phyloP scores from a whole-genome alignment of 2,888 invertebrate species.

The Mythimna loreyi region DNA sequence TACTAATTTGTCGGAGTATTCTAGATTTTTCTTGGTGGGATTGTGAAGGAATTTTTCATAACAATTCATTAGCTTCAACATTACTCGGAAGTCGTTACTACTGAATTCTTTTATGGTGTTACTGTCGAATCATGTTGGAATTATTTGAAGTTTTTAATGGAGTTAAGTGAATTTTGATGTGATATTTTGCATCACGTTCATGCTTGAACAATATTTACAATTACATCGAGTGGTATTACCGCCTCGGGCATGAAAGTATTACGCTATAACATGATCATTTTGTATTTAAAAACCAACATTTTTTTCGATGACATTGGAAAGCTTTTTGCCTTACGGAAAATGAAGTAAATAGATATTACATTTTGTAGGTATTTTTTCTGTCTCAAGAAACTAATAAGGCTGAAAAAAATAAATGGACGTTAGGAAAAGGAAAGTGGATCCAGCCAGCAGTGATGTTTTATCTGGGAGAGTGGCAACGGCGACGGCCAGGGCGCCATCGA shows the following conservation, averaged over 20 bases:
- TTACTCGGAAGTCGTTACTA: slow-evolving; percentile 25
- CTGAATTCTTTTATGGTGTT: slow-evolving; percentile 36
- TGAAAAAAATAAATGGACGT: slow-evolving; percentile 57
- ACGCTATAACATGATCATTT: slow-evolving; percentile 15
- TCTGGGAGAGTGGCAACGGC: slow-evolving; percentile 45
- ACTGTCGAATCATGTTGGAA: slow-evolving; percentile 12
- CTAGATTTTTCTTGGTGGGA: slow-evolving; percentile 27
- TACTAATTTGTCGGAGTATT: slow-evolving; percentile 38
- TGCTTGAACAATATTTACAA: slow-evolving; percentile 5
- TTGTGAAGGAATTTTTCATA: slow-evolving; percentile 51
- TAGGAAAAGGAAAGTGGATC: slow-evolving; percentile 59
- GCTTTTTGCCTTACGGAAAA: slow-evolving; percentile 44
- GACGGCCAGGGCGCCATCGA: slow-evolving; percentile 61
- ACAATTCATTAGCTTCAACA: slow-evolving; percentile 46
- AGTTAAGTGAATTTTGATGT: not conserved
- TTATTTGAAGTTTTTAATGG: slow-evolving; percentile 5
- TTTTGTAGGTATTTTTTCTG: slow-evolving; percentile 17
- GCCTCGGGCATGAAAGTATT: not conserved
- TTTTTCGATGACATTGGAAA: slow-evolving; percentile 34
- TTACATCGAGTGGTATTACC: slow-evolving; percentile 6
- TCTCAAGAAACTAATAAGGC: slow-evolving; percentile 48
- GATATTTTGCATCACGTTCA: not conserved
- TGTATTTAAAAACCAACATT: slow-evolving; percentile 30
- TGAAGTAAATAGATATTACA: slow-evolving; percentile 14
- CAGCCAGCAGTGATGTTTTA: slow-evolving; percentile 62